A percentile compares a stretch with the other conserved stretches of the same genome.
phyloP scores from a whole-genome alignment of 2,888 invertebrate species.

The Dermolepida albohirtum region DNA sequence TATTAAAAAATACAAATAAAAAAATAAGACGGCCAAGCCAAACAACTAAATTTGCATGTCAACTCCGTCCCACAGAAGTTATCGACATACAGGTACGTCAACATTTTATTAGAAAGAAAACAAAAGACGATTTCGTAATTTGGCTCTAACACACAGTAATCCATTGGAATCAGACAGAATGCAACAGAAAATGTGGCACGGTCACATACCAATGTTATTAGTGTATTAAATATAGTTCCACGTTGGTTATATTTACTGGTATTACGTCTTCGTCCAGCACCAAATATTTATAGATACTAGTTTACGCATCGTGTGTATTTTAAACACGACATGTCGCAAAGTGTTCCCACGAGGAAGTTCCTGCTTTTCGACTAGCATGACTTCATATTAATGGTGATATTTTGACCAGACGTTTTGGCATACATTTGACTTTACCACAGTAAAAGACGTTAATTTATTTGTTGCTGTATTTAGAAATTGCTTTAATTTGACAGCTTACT shows the following conservation, averaged over 20 bases:
- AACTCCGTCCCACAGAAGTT: no score
- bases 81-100: no score
- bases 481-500: no score
- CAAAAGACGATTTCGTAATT: constrained; percentile 13
- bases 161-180: constrained; percentile 6
- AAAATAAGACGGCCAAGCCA: no score
- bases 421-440: no score
- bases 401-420: constrained; percentile 10
- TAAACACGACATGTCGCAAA: not conserved
- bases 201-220: constrained; percentile 21
- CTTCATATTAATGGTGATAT: not conserved
- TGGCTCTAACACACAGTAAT: constrained; percentile 5
- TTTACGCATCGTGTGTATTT: constrained; percentile 19
- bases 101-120: not conserved
- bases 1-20: no score
- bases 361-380: constrained; percentile 7
- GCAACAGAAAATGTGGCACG: constrained; percentile 23
- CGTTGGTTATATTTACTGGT: constrained; percentile 16
- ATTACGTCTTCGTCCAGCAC: constrained; percentile 6
- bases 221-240: constrained; percentile 28
- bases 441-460: no score
- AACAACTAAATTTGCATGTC: no score
- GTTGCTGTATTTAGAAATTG: no score
- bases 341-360: constrained; percentile 12
- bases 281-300: constrained; percentile 14